These are phyloP conservation scores for Mus spretus DNA, from an alignment of 2,797 vertebrate genomes.

Conservation along the genomic window DNA sequence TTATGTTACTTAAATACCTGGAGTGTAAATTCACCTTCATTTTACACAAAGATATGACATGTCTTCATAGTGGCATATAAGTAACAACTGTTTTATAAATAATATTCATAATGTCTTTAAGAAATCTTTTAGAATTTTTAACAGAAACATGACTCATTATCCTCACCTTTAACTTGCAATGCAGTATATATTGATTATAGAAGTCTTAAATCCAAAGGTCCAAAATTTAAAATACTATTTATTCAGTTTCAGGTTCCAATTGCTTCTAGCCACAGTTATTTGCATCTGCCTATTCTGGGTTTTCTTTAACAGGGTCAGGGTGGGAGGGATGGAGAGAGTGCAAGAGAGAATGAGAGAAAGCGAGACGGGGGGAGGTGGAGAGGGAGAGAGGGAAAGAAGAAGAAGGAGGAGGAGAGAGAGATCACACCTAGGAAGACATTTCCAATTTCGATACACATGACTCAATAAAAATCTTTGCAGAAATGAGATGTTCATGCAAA, in stretches of 20 bases:
- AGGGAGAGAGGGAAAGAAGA: too few relatives aligned
- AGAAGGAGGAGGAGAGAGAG: too few relatives aligned
- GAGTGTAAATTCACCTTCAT: slow-evolving; percentile 26
- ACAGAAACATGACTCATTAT: background rate
- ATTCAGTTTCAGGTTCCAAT: slow-evolving; percentile 32
- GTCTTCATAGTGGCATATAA: slow-evolving; percentile 48
- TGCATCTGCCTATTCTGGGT: slow-evolving; percentile 48
- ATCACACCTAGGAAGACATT: slow-evolving; percentile 38
- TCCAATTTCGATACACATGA: slow-evolving; percentile 39
- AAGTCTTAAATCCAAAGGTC: slow-evolving; percentile 41
- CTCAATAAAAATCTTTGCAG: slow-evolving; percentile 21
- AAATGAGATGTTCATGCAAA: background rate
- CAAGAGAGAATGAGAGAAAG: too few relatives aligned
- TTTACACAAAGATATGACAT: background rate
- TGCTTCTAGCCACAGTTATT: slow-evolving; percentile 56
- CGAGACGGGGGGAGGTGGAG: too few relatives aligned
- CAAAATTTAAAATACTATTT: slow-evolving; percentile 59
- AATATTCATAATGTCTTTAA: background rate
- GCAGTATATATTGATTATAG: background rate
- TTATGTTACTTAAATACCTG: slow-evolving; percentile 21
- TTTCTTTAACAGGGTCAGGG: background rate
- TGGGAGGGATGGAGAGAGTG: background rate
- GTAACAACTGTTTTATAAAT: background rate
- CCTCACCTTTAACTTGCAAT: background rate
- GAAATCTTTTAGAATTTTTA: slow-evolving; percentile 39